Base-by-base conservation (phyloP, 1,140 invertebrate species). In the Hyles vespertilio region DNA sequence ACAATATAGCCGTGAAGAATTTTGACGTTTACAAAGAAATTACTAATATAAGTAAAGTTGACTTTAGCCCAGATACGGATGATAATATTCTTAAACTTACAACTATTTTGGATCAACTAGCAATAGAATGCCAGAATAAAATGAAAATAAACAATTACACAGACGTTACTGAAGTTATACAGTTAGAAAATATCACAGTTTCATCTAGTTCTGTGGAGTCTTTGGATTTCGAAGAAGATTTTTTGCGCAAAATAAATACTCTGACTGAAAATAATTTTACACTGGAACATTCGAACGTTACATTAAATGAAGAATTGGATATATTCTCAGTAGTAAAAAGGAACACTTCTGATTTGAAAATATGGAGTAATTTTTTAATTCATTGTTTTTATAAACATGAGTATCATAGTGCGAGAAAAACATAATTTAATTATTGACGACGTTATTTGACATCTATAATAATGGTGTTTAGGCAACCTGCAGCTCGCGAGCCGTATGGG, bases 311-410 rank as follows among this genome's bases (percentile, higher is more conserved):
- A 46, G 34, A 8, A 4, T 48, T 10, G 34, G 9, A 34, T 46
- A n/a, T 6, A 22, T 50, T 55, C 11, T 4, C 46, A 40, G 45
- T 52, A 45, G 50, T 33, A 32, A 64, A 52, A 3, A 11, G 8
- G 34, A 34, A 34, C n/a, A 48, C 0, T n/a, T 10, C 33, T 56
- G 56, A 59, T 50, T 47, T 64, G n/a, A 55, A 59, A 44, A 12
- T 52, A 40, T 59, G 58, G 57, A 50, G 61, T 63, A 45, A 53
- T 55, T 62, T 8, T 32, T 32, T 53, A 52, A n/a, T 34, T 52
- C 8, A n/a, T 32, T 12, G 2, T 12, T 7, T 11, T 12, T 50
- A 8, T 46, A 11, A 3, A 46, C 3, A 46, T 11, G 3, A 8
- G 0, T 3, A 10, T 46, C 9, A 5, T 46, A 10, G 11, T 11